Conservation (phyloP, 37 sponge, comb jelly and placozoan species). For the Crambe crambe region DNA sequence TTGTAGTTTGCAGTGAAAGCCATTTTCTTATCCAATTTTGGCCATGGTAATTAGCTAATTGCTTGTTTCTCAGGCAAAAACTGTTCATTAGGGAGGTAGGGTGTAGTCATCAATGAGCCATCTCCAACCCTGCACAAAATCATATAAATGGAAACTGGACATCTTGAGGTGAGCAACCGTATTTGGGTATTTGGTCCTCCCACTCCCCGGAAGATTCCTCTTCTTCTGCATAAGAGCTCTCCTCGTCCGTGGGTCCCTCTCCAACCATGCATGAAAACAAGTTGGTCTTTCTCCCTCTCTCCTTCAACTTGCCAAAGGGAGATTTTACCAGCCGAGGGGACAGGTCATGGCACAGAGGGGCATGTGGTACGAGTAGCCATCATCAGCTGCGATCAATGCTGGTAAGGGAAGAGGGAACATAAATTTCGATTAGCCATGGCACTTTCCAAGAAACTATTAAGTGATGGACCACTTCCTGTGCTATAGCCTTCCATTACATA, state of each 20-base stretch:
- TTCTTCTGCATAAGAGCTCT: not conserved
- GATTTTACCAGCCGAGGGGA: not conserved
- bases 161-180: too few relatives aligned
- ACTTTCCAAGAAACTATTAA: too few relatives aligned
- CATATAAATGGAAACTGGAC: too few relatives aligned
- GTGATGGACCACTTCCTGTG: too few relatives aligned
- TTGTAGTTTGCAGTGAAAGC: constrained; percentile 94
- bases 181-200: too few relatives aligned
- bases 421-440: too few relatives aligned
- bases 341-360: not conserved
- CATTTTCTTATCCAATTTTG: constrained; percentile 88
- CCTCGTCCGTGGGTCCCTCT: not conserved
- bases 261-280: not conserved
- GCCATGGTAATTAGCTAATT: not conserved
- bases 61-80: too few relatives aligned
- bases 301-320: not conserved
- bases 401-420: too few relatives aligned
- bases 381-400: constrained; percentile 17
- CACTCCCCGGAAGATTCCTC: too few relatives aligned
- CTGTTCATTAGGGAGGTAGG: too few relatives aligned
- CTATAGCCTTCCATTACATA: too few relatives aligned
- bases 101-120: not conserved
- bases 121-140: too few relatives aligned
- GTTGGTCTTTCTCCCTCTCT: not conserved
- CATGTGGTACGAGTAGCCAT: constrained; percentile 38